Base-by-base conservation (phyloP, 30 jellyfish, hydroid and myxozoan species). In the Cassiopea andromeda region DNA sequence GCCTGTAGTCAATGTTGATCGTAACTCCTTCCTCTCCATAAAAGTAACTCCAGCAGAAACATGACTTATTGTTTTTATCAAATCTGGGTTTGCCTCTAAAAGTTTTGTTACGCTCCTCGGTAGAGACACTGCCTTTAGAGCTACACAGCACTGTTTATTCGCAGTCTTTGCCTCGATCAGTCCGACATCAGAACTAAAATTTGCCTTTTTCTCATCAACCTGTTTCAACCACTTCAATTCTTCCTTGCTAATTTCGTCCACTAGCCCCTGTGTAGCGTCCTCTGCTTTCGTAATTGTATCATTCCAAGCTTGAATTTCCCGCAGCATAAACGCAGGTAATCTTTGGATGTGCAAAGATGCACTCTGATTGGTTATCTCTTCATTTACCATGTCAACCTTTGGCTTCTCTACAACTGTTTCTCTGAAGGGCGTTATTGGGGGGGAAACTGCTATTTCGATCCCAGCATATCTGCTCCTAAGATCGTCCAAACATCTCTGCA, bases 361-460 rank as follows among this genome's bases (percentile, higher is more conserved):
- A 50, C 49, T 82, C 60, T 75, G 88, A 15, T 90, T 93, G 58
- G 90, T 93, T 5, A 96, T 92, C 78, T 96, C 98, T 75, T 96
- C 99, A 77, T 96, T 96, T 19, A 90, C 99, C 99, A 96, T 96
- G 89, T 96, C 99, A 45, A 92, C 58, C 75, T 85, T 96, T 44
- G 99, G 99, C 88, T 96, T 97, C 60, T 87, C 81, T 2, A 96
- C 97, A 38, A 97, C 81, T 16, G 98, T 97, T 69, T 97, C 99
- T 70, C 99, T 89, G 77, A 97, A 94, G 71, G 98, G 99, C 50
- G 97, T 98, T 44, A 94, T 97, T n/a, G 99, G 99, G 7, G 97
- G 91, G 1, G 99, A 97, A 18, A 80, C 98, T 17, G 93, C 90
- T 7, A 97, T 78, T 48, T 97, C 75, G 45, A 93, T 92, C 9